Percentiles rank a stretch among this genome's conserved stretches.
Conservation (phyloP, 2,113 vertebrate species). For the Anas platyrhynchos region DNA sequence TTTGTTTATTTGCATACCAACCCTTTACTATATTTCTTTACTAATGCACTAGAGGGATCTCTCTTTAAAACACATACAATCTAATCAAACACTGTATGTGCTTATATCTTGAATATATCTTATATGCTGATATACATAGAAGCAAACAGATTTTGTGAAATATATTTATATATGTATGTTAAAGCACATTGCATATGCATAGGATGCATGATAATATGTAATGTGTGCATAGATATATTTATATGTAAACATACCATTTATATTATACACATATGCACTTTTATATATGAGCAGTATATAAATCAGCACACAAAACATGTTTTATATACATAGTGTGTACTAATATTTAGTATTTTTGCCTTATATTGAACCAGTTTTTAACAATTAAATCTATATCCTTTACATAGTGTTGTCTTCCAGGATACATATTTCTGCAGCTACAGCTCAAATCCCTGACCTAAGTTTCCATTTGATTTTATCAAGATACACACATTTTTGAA, state of each 20-base stretch:
- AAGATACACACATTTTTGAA: background rate
- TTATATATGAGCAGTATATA: background rate
- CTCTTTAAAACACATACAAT: background rate
- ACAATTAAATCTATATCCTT: background rate
- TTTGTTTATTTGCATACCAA: background rate
- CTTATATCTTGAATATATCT: background rate
- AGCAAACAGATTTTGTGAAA: background rate
- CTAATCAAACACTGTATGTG: background rate
- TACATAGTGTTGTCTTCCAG: background rate
- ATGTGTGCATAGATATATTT: background rate
- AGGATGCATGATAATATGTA: background rate
- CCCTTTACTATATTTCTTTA: background rate
- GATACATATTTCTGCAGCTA: background rate
- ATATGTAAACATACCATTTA: background rate
- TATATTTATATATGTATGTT: background rate
- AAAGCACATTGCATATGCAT: background rate
- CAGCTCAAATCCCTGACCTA: background rate
- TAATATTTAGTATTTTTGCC: background rate
- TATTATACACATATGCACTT: background rate
- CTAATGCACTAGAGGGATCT: background rate
- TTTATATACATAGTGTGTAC: background rate
- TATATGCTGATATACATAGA: background rate
- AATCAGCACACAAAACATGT: background rate
- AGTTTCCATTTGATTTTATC: background rate
- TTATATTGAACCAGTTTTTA: background rate